Evolutionary conservation across 2,797 vertebrate species (phyloP).

Genomic region (Ambastaia sidthimunki): DNA sequence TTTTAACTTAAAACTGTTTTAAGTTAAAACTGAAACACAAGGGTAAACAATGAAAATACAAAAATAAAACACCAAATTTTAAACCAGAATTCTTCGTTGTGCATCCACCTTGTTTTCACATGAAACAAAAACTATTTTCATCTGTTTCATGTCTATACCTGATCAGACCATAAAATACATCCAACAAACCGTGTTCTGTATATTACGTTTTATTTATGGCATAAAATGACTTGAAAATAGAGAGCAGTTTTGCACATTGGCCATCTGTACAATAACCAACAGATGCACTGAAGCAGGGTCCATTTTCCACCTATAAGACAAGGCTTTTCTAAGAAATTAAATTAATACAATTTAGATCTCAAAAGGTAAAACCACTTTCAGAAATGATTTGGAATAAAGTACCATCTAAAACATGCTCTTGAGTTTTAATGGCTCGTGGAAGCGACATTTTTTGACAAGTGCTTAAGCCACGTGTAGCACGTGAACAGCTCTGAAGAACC

Average conservation of each 20-base stretch:
- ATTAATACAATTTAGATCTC: conserved; percentile 33
- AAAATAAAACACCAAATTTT: neutral
- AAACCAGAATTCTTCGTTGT: neutral
- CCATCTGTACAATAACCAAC: conserved; percentile 17
- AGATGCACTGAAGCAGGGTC: conserved; percentile 4
- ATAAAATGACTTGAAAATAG: no score
- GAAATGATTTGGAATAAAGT: conserved; percentile 26
- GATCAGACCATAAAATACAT: no score
- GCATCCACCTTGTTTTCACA: neutral
- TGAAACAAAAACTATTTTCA: neutral
- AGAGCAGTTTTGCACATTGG: neutral
- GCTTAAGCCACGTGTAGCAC: neutral
- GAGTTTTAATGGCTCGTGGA: conserved; percentile 23
- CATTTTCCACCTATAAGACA: conserved; percentile 26
- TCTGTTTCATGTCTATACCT: neutral
- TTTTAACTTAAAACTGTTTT: neutral
- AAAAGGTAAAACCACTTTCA: conserved; percentile 11
- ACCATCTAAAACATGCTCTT: neutral
- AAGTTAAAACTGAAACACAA: neutral
- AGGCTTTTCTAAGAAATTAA: conserved; percentile 38
- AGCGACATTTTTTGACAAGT: neutral
- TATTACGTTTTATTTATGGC: no score
- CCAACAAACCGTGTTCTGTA: no score
- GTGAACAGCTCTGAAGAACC: neutral
- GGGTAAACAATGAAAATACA: no score